These are phyloP conservation scores for Acrobasis suavella DNA, from an alignment of 2,888 invertebrate genomes.

Conservation along the genomic window DNA sequence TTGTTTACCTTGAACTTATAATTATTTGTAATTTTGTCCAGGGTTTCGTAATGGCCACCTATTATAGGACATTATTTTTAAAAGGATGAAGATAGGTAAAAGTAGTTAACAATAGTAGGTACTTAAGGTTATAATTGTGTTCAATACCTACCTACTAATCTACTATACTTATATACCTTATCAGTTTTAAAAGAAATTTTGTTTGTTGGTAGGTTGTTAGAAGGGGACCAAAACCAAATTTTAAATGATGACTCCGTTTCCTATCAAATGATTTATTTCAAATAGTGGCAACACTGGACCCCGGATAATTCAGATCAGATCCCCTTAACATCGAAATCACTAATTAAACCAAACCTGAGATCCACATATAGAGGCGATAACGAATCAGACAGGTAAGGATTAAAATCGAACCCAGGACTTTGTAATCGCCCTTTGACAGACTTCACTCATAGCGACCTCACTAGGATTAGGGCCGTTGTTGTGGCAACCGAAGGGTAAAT, in stretches of 20 bases:
- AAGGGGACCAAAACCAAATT: too few relatives aligned
- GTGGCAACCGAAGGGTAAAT: conserved; percentile 60
- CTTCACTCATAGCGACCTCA: conserved; percentile 56
- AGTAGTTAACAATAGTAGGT: background rate
- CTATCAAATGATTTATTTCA: too few relatives aligned
- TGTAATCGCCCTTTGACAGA: conserved; percentile 60
- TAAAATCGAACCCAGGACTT: conserved; percentile 47
- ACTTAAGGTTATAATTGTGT: too few relatives aligned
- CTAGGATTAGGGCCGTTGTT: conserved; percentile 61
- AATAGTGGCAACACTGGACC: too few relatives aligned
- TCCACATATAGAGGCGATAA: conserved; percentile 16
- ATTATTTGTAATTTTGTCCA: background rate
- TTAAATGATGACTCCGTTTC: too few relatives aligned
- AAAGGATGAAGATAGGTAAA: background rate
- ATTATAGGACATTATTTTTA: background rate
- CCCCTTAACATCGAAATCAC: background rate
- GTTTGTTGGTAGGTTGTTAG: too few relatives aligned
- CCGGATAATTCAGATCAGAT: too few relatives aligned
- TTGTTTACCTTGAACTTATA: background rate
- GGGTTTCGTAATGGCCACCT: background rate
- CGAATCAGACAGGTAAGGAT: conserved; percentile 40
- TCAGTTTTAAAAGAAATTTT: too few relatives aligned
- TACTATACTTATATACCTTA: too few relatives aligned
- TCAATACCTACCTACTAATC: too few relatives aligned
- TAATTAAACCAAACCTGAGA: background rate